Evolutionary conservation across 2,888 invertebrate genomes (phyloP), one percentile per base, ranked within the genome.

Genomic region (Pterostichus niger): DNA sequence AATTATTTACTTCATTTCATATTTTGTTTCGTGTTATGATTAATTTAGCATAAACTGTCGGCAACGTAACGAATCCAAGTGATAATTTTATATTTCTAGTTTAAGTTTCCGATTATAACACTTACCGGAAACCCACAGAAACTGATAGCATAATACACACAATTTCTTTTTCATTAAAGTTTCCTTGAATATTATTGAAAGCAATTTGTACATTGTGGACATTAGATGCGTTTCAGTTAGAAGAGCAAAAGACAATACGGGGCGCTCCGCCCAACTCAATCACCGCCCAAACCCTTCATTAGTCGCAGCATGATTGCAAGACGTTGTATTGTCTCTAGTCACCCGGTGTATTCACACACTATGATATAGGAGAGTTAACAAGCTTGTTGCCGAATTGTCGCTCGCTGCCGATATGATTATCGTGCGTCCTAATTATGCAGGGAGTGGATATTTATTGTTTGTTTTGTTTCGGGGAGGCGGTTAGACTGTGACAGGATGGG

Each of bases 361-460:
- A 35, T 31, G 64, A 13, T 10, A 6, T 64, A 5, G 33, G 31
- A 11, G 61, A 31, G 61, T 33, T n/a, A 61, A 31, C n/a, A n/a
- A 61, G 68, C 13, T 17, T 5, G 15, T 13, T 56, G 56, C 56
- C 56, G 56, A 56, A 56, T 46, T 73, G 46, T 44, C 46, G 24
- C 24, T 24, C 24, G 24, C 24, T 24, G 24, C 24, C 24, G 35
- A 17, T 59, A 59, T 77, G 77, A 77, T 59, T 59, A 40, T 6
- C 77, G 59, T 59, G 76, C 35, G 13, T 5, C 56, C 15, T 77
- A 77, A 77, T 77, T 77, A 59, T 24, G 46, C 77, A 31, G 44
- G 77, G 77, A 40, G 77, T 77, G 77, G 77, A 59, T 56, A 59
- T 59, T 77, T 54, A 56, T 56, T 59, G 54, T 77, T 77, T 77